Conservation (phyloP, 2,888 invertebrate species). For the Folsomia manolachei region DNA sequence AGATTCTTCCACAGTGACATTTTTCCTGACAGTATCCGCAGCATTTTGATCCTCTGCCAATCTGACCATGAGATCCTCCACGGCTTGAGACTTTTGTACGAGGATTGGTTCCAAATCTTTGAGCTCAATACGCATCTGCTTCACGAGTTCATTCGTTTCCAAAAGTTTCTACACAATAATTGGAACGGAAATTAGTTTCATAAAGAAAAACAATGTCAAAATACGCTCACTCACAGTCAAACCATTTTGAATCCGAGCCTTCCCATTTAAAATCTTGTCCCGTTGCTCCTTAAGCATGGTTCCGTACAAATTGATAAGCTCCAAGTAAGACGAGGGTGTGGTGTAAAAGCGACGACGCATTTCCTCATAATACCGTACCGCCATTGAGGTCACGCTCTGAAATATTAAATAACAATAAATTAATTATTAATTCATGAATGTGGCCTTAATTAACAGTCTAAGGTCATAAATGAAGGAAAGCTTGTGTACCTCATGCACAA, state of each 20-base stretch:
- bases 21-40: conserved; percentile 74
- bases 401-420: conserved; percentile 13
- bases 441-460: not conserved
- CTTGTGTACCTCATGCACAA: conserved; percentile 66
- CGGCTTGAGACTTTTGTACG: conserved; percentile 71
- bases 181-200: conserved; percentile 10
- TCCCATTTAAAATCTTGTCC: conserved; percentile 64
- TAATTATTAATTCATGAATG: not conserved
- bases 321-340: conserved; percentile 86
- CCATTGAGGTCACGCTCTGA: conserved; percentile 76
- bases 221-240: conserved; percentile 60
- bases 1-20: conserved; percentile 79
- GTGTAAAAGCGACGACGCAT: conserved; percentile 84
- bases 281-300: conserved; percentile 67
- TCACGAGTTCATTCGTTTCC: conserved; percentile 78
- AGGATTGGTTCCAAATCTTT: conserved; percentile 76
- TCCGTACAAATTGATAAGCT: conserved; percentile 75
- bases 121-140: conserved; percentile 79
- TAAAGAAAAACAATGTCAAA: not conserved
- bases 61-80: conserved; percentile 70
- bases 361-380: conserved; percentile 72
- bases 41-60: conserved; percentile 76
- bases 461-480: not conserved
- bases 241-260: conserved; percentile 72
- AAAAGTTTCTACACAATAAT: conserved; percentile 34